A percentile compares a stretch with the other conserved stretches of the same genome.
phyloP scores from a whole-genome alignment of 2,888 invertebrate species.

The Heliconius ethilla region DNA sequence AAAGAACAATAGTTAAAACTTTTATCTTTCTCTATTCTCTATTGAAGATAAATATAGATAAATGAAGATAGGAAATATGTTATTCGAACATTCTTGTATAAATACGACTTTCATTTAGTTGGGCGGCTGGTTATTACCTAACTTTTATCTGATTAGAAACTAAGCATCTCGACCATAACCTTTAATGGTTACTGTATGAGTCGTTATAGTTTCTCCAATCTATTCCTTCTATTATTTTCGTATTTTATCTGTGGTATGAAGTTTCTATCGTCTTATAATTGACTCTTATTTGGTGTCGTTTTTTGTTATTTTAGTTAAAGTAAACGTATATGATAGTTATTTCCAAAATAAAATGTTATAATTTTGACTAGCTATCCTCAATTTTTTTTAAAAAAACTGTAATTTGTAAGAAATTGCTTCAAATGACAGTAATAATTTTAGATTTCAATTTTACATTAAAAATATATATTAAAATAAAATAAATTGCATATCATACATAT shows the following conservation, averaged over 20 bases:
- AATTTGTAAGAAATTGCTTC: not conserved
- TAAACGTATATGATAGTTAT: not conserved
- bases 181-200: conserved; percentile 40
- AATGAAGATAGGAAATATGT: conserved; percentile 32
- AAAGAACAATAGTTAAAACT: not conserved
- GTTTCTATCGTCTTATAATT: not conserved
- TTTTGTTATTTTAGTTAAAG: not conserved
- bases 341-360: not conserved
- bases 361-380: not conserved
- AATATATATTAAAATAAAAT: not conserved
- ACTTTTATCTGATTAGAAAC: conserved; percentile 47
- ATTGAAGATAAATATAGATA: not conserved
- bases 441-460: not conserved
- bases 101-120: conserved; percentile 41
- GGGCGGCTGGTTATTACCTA: conserved; percentile 42
- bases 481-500: not conserved
- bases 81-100: conserved; percentile 36
- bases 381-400: not conserved
- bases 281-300: not conserved
- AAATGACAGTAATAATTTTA: not conserved
- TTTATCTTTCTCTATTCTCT: not conserved
- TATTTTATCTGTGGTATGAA: conserved; percentile 10
- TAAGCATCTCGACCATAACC: conserved; percentile 39
- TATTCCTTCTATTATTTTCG: conserved; percentile 5
- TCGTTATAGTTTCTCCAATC: conserved; percentile 34